Conservation (phyloP, 37 sponge, comb jelly and placozoan species). For the Chondrilla cf. caribensis region DNA sequence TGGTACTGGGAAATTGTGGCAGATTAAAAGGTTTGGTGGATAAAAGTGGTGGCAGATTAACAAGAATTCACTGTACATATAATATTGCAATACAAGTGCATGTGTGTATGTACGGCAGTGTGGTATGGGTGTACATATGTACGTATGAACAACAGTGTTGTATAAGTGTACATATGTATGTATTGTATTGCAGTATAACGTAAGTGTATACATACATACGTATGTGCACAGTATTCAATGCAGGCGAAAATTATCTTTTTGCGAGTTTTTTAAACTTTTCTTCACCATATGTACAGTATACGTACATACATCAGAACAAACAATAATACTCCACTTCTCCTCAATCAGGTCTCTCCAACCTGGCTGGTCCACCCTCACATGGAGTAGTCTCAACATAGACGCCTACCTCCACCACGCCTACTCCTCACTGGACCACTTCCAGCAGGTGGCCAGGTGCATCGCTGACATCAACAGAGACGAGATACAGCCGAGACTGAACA, state of each 20-base stretch:
- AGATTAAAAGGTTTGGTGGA: no score
- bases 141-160: not conserved
- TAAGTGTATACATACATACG: not conserved
- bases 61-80: no score
- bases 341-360: conserved; percentile 62
- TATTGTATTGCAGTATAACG: not conserved
- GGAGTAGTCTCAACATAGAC: conserved; percentile 93
- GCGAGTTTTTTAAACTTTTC: no score
- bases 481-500: conserved; percentile 29
- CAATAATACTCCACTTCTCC: no score
- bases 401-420: conserved; percentile 73
- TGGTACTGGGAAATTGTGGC: no score
- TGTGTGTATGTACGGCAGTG: not conserved
- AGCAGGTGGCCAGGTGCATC: conserved; percentile 16
- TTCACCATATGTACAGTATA: no score
- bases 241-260: no score
- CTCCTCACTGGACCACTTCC: conserved; percentile 26
- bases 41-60: no score
- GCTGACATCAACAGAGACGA: conserved; percentile 23
- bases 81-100: no score
- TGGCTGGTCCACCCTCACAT: conserved; percentile 86
- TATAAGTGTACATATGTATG: no score
- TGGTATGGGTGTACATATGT: not conserved
- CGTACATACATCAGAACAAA: no score
- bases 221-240: no score